A percentile compares a stretch with the other conserved stretches of the same genome.
phyloP scores from a whole-genome alignment of 2,797 vertebrate genomes.

The Megaceryle alcyon region DNA sequence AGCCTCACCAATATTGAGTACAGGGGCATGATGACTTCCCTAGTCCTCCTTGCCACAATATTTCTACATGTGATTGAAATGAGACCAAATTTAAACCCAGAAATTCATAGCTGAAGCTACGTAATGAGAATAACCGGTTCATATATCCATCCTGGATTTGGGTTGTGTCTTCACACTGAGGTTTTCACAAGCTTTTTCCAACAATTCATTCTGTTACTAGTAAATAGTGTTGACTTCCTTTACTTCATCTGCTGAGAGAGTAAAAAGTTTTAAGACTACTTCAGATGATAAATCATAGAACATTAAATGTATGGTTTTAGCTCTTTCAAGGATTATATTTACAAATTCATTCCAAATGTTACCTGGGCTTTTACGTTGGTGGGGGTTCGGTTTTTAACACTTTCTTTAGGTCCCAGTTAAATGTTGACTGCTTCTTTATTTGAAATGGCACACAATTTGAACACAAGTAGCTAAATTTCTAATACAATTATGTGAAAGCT shows the following conservation, averaged over 20 bases:
- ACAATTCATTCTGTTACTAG: background rate
- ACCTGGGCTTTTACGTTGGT: background rate
- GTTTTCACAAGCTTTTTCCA: background rate
- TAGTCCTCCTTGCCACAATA: background rate
- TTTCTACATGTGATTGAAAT: background rate
- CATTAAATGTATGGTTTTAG: background rate
- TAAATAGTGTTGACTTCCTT: background rate
- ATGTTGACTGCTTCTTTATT: background rate
- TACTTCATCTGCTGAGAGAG: background rate
- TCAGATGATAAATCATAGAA: background rate
- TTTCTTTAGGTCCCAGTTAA: background rate
- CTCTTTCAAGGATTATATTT: background rate
- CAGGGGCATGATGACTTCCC: fast-evolving
- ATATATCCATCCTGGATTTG: background rate
- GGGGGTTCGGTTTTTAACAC: background rate
- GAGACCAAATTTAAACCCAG: background rate
- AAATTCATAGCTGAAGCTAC: background rate
- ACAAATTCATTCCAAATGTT: background rate
- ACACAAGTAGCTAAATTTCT: background rate
- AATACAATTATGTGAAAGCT: background rate
- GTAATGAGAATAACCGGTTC: background rate
- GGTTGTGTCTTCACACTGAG: background rate
- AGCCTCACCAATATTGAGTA: background rate
- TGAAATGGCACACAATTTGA: background rate
- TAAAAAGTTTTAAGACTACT: background rate